Evolutionary conservation across 1,140 invertebrate genomes (phyloP).

Genomic region (Orchestia grillus): DNA sequence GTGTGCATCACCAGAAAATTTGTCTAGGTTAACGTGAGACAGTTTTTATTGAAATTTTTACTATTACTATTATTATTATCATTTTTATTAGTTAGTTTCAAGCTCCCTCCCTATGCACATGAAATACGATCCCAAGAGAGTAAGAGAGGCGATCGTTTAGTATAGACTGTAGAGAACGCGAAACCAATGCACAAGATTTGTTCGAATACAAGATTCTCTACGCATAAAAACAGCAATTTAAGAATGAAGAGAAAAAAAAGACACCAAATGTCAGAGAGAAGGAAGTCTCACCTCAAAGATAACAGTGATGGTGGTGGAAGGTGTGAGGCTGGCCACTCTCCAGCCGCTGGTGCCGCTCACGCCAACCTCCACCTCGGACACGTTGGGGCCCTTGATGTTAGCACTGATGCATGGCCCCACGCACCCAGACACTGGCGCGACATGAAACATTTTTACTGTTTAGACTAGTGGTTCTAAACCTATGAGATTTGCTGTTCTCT

Average conservation of each 20-base stretch:
- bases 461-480: too few species aligned
- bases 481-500: too few species aligned
- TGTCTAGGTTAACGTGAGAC: not conserved
- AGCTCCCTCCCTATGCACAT: too few species aligned
- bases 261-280: not conserved
- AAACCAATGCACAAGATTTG: too few species aligned
- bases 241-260: not conserved
- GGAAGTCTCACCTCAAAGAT: constrained; percentile 93
- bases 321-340: constrained; percentile 96
- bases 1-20: not conserved
- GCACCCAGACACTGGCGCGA: constrained; percentile 84
- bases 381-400: constrained; percentile 88
- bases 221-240: too few species aligned
- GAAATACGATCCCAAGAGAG: too few species aligned
- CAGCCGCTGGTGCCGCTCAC: constrained; percentile 97
- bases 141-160: too few species aligned
- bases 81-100: too few species aligned
- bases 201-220: too few species aligned
- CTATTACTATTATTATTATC: too few species aligned
- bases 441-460: not conserved
- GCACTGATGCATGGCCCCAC: constrained; percentile 97
- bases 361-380: constrained; percentile 97
- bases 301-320: constrained; percentile 91
- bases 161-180: too few species aligned
- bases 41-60: too few species aligned